A percentile compares a stretch with the other conserved stretches of the same genome.
Conservation (phyloP, 1,140 invertebrate species). For the Eciton burchellii region DNA sequence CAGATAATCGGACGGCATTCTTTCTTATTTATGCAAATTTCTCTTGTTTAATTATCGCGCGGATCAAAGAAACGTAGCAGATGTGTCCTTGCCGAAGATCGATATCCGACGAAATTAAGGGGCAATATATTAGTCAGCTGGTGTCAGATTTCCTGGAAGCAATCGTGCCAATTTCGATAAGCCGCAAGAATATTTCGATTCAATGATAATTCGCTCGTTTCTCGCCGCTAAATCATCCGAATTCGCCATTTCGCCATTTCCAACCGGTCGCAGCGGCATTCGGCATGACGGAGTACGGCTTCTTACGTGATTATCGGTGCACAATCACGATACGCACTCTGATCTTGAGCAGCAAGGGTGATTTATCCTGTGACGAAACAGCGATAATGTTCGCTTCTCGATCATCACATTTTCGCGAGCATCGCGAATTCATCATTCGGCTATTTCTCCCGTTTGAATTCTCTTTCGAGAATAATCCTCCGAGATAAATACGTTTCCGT, state of each 20-base stretch:
- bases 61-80: constrained; percentile 25
- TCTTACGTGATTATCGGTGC: constrained; percentile 14
- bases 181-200: constrained; percentile 27
- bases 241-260: neutral
- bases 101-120: constrained; percentile 43
- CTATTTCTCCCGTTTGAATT: neutral
- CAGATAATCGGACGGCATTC: constrained; percentile 21
- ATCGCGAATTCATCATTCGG: neutral
- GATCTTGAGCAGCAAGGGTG: neutral
- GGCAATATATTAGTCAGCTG: constrained; percentile 45
- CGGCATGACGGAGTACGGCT: neutral
- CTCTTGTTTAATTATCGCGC: constrained; percentile 5
- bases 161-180: constrained; percentile 47
- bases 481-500: neutral
- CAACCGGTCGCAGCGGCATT: neutral
- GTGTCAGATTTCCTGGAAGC: constrained; percentile 43
- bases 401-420: neutral
- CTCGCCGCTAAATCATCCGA: neutral
- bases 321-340: neutral
- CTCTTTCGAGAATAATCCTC: neutral
- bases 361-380: constrained; percentile 5
- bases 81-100: constrained; percentile 39
- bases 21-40: neutral
- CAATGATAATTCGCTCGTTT: constrained; percentile 41
- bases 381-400: neutral